A percentile compares a stretch with the other conserved stretches of the same genome.
These are phyloP conservation scores for Nettapus auritus DNA, from an alignment of 2,113 vertebrate species.

Conservation along the genomic window DNA sequence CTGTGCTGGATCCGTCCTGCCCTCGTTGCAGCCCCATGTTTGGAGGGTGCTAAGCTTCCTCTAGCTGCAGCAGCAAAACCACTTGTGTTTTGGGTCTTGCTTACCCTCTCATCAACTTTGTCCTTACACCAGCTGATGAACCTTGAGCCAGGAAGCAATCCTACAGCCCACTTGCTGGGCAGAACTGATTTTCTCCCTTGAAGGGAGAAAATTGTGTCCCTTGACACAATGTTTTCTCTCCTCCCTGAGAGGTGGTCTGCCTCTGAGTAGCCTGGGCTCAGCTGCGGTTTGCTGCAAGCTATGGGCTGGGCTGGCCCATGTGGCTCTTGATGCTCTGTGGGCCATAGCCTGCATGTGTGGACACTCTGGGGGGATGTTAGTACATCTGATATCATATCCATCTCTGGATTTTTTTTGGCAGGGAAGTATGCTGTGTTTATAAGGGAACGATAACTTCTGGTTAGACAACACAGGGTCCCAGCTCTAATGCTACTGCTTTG, in stretches of 20 bases:
- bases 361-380: not conserved
- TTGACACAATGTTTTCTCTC: not conserved
- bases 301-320: accelerated
- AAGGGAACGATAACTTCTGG: not conserved
- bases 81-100: not conserved
- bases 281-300: not conserved
- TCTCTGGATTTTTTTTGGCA: not conserved
- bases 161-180: not conserved
- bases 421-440: not conserved
- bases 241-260: not conserved
- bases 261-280: not conserved
- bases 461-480: not conserved
- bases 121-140: not conserved
- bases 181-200: not conserved
- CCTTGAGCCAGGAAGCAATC: not conserved
- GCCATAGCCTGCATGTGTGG: not conserved
- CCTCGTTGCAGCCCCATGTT: not conserved
- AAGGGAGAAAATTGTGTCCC: no score
- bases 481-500: not conserved
- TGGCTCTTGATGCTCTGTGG: not conserved
- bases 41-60: not conserved
- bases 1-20: not conserved
- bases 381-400: not conserved
- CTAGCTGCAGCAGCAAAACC: not conserved
- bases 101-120: not conserved